Conservation (phyloP, 1,140 invertebrate species). For the Stegodyphus mimosarum region DNA sequence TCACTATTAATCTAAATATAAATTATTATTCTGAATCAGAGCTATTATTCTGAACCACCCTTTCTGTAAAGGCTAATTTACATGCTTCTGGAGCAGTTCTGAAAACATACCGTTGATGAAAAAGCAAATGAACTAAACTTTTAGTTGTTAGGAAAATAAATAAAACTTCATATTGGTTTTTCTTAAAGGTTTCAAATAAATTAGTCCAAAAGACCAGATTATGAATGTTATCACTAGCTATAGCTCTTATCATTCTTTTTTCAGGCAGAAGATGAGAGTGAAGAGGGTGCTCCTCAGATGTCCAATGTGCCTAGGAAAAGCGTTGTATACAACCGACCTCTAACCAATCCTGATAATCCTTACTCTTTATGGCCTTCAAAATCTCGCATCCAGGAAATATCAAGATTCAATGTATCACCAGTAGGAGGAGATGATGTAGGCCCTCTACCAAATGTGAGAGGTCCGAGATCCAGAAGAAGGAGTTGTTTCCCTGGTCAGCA, state of each 20-base stretch:
- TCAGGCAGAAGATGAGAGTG: constrained; percentile 14
- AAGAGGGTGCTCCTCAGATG: not conserved
- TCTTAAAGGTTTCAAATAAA: not conserved
- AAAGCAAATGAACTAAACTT: too few relatives aligned
- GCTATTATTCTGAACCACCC: too few relatives aligned
- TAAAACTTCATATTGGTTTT: too few relatives aligned
- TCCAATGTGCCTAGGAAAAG: constrained; percentile 27
- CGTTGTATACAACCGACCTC: constrained; percentile 34
- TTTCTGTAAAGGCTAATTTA: too few relatives aligned
- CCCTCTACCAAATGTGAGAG: constrained; percentile 12
- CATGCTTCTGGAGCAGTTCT: too few relatives aligned
- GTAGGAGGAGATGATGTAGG: constrained; percentile 21
- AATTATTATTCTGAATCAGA: too few relatives aligned
- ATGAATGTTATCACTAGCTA: not conserved
- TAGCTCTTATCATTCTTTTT: not conserved
- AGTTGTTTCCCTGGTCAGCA: constrained; percentile 29
- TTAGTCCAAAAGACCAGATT: not conserved
- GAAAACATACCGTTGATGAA: too few relatives aligned
- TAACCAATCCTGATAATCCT: constrained; percentile 33
- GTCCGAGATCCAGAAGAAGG: constrained; percentile 9
- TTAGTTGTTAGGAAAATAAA: too few relatives aligned
- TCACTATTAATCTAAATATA: too few relatives aligned
- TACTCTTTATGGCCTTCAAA: constrained; percentile 44
- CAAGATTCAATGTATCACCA: constrained; percentile 38
- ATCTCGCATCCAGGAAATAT: constrained; percentile 33